Evolutionary conservation across 2,888 invertebrate species (phyloP).

Genomic region (Ophioninae sp.): DNA sequence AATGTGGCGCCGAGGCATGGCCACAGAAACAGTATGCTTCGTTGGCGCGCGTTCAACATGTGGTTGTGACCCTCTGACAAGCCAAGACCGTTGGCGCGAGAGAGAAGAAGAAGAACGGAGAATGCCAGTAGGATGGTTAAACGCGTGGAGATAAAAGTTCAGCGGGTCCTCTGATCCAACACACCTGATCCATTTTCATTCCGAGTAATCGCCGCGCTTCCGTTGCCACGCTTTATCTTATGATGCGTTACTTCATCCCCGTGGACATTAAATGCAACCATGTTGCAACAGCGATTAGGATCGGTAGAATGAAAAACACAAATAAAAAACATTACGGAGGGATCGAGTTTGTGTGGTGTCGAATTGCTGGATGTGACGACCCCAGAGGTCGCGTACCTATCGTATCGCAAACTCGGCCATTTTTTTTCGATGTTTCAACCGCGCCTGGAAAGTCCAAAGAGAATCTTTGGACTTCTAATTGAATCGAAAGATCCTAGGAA

Average conservation of each 20-base stretch:
- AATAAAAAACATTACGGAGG: slow-evolving; percentile 28
- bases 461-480: no score
- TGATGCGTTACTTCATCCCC: slow-evolving; percentile 4
- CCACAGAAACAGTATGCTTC: slow-evolving; percentile 16
- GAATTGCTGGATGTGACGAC: slow-evolving; percentile 32
- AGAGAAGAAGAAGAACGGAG: not conserved
- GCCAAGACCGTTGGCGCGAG: slow-evolving; percentile 40
- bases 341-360: slow-evolving; percentile 29
- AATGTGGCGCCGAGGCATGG: slow-evolving; percentile 2
- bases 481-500: no score
- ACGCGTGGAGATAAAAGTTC: slow-evolving; percentile 24
- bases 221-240: slow-evolving; percentile 10
- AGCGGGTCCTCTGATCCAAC: slow-evolving; percentile 27
- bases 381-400: slow-evolving; percentile 28
- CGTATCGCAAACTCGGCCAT: not conserved
- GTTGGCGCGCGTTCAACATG: slow-evolving; percentile 67
- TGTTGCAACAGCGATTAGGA: slow-evolving; percentile 13
- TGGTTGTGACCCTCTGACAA: slow-evolving; percentile 56
- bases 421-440: not conserved
- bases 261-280: slow-evolving; percentile 32
- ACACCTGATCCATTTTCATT: slow-evolving; percentile 49
- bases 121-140: slow-evolving; percentile 7
- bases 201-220: slow-evolving; percentile 40
- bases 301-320: slow-evolving; percentile 2
- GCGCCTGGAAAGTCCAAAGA: not conserved